Percentiles rank a stretch among this genome's conserved stretches.
phyloP scores from a whole-genome alignment of 2,888 invertebrate species.

The Tachina fera region DNA sequence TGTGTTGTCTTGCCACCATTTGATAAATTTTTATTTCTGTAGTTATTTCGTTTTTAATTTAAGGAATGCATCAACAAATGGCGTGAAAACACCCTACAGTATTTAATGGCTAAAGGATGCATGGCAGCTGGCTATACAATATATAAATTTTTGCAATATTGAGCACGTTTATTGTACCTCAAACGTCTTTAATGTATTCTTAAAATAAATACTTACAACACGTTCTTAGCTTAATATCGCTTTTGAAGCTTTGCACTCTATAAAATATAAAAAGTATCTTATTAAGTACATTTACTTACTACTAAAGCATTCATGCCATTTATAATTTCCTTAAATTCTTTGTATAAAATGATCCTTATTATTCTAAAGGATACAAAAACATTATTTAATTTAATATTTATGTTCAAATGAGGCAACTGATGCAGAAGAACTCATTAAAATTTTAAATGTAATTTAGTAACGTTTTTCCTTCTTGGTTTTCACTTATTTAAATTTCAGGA shows the following conservation, averaged over 20 bases:
- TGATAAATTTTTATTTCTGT: constrained; percentile 72
- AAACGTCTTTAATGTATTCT: no score
- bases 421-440: constrained; percentile 73
- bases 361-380: constrained; percentile 35
- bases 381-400: constrained; percentile 41
- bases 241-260: no score
- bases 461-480: not conserved
- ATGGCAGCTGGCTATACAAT: not conserved
- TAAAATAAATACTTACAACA: no score
- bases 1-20: constrained; percentile 42
- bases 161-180: no score
- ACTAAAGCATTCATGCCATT: constrained; percentile 15
- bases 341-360: constrained; percentile 25
- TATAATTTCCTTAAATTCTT: constrained; percentile 1
- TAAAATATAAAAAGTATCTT: no score
- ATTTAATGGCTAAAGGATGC: no score
- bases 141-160: not conserved
- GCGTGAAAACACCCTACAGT: constrained; percentile 38
- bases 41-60: constrained; percentile 72
- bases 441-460: constrained; percentile 55
- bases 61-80: constrained; percentile 72
- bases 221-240: no score
- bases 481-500: constrained; percentile 16
- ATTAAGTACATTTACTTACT: not conserved
- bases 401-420: constrained; percentile 56